Evolutionary conservation across 2,888 invertebrate species (phyloP).

Genomic region (Cancer borealis): DNA sequence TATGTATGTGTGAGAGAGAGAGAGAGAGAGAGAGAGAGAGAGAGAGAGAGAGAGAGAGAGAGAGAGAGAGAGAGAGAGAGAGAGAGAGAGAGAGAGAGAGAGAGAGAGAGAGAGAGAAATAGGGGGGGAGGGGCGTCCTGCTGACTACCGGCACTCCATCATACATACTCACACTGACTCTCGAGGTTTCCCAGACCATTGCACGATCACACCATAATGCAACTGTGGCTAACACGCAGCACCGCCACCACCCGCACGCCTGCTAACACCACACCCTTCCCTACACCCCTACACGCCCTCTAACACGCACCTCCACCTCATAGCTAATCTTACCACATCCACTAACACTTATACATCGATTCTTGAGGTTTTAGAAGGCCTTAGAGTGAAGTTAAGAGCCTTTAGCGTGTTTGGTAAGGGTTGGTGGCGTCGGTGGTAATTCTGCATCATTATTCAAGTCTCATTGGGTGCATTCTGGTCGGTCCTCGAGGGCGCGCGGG

Average conservation of each 20-base stretch:
- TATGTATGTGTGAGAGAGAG: not conserved
- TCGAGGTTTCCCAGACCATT: slow-evolving; percentile 65
- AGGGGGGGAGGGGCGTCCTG: not conserved
- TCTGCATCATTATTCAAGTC: slow-evolving; percentile 67
- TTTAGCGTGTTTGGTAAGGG: not conserved
- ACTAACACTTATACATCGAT: not conserved
- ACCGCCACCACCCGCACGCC: slow-evolving; percentile 23
- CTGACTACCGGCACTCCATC: slow-evolving; percentile 38
- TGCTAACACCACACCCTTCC: too few relatives aligned
- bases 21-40: slow-evolving; percentile 52
- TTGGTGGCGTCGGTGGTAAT: slow-evolving; percentile 38
- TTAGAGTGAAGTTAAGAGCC: too few relatives aligned
- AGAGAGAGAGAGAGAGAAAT: not conserved
- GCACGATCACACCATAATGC: slow-evolving; percentile 64
- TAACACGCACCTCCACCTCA: not conserved
- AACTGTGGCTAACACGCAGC: slow-evolving; percentile 61
- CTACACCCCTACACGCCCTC: not conserved
- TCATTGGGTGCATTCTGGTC: slow-evolving; percentile 70
- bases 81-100: slow-evolving; percentile 22
- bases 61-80: slow-evolving; percentile 41
- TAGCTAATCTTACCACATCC: not conserved
- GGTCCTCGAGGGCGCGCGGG: slow-evolving; percentile 57
- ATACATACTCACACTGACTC: slow-evolving; percentile 25
- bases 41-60: slow-evolving; percentile 50
- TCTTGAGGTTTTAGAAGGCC: too few relatives aligned